These are phyloP conservation scores for Drosophila hamatofila DNA, from an alignment of 2,888 invertebrate genomes.

Conservation along the genomic window DNA sequence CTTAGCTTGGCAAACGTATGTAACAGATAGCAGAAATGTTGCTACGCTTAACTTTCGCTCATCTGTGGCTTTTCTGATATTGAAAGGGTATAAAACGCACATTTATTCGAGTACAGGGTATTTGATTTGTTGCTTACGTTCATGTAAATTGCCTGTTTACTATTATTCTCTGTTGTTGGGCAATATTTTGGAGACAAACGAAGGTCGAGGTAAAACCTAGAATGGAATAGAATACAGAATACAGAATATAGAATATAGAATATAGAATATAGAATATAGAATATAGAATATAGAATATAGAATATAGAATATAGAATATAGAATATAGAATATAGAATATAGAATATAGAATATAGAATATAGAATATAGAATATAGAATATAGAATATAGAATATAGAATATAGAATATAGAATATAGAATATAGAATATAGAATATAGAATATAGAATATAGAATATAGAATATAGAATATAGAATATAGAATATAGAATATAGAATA, in stretches of 20 bases:
- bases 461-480: constrained; percentile 3
- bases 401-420: neutral
- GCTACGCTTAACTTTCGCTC: neutral
- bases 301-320: neutral
- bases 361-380: neutral
- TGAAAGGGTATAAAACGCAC: neutral
- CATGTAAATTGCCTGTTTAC: constrained; percentile 1
- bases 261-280: neutral
- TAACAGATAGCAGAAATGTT: no score
- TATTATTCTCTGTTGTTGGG: constrained; percentile 9
- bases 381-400: neutral
- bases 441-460: neutral
- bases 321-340: neutral
- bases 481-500: neutral
- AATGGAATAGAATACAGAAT: neutral
- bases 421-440: neutral
- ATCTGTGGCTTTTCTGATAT: no score
- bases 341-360: neutral
- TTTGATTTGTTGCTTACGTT: neutral
- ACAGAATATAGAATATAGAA: neutral
- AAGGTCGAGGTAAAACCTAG: constrained; percentile 30
- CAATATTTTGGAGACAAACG: constrained; percentile 13
- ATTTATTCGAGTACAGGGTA: neutral
- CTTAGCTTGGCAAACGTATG: neutral
- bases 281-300: neutral